phyloP scores from a whole-genome alignment of 1,140 invertebrate genomes.

The Hesperophylax magnus region DNA sequence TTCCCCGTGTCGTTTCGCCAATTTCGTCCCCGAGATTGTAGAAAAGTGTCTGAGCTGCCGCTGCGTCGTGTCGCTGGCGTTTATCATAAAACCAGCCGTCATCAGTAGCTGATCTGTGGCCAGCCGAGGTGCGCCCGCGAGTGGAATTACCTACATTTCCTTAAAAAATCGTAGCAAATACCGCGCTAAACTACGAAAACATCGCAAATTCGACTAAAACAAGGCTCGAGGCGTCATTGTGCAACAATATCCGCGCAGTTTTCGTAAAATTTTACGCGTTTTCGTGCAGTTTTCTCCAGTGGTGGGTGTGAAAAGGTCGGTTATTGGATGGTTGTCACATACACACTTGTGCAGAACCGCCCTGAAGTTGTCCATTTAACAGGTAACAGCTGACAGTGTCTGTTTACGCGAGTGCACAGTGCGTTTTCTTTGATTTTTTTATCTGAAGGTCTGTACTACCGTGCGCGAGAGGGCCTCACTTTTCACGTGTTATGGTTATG shows the following conservation, averaged over 20 bases:
- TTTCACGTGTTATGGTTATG: no score
- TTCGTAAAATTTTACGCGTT: no score
- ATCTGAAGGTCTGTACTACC: no score
- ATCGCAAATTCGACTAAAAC: no score
- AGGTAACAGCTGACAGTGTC: constrained; percentile 6
- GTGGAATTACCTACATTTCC: neutral
- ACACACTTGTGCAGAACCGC: neutral
- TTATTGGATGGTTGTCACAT: neutral
- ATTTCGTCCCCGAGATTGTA: constrained; percentile 1
- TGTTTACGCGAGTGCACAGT: no score
- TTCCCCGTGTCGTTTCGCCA: constrained; percentile 9
- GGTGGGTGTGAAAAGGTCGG: neutral
- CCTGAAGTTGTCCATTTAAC: neutral
- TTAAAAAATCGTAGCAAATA: neutral
- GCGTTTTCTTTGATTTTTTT: no score
- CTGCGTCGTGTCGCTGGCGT: neutral
- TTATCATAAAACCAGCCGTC: neutral
- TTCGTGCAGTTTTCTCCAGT: neutral
- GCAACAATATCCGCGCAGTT: neutral
- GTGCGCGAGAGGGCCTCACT: no score
- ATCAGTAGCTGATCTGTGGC: constrained; percentile 2
- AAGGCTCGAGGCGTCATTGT: neutral
- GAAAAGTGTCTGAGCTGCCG: constrained; percentile 8
- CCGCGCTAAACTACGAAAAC: neutral
- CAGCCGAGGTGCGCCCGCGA: constrained; percentile 1